Percentiles rank a stretch among this genome's conserved stretches.
Conservation (phyloP, 2,888 invertebrate genomes). For the Steinernema carpocapsae region DNA sequence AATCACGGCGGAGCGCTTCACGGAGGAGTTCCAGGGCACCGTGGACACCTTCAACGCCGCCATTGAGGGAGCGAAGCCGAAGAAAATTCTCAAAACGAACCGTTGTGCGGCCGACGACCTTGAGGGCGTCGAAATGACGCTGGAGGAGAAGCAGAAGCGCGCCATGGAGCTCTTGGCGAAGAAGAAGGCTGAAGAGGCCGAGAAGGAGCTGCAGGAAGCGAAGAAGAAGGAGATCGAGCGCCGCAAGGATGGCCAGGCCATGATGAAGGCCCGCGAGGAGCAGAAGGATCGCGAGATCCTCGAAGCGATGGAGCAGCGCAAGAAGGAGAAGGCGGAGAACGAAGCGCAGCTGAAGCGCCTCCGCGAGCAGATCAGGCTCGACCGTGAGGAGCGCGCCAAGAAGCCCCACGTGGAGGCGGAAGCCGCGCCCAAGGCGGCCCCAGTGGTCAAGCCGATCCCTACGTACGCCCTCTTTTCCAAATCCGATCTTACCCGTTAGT, state of each 20-base stretch:
- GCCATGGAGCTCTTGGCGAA: conserved; percentile 39
- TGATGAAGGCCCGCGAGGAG: conserved; percentile 41
- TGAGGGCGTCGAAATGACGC: background rate
- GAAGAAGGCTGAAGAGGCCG: conserved; percentile 40
- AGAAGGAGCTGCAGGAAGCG: conserved; percentile 43
- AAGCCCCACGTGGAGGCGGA: background rate
- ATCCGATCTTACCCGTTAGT: background rate
- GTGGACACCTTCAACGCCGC: conserved; percentile 23
- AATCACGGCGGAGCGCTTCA: conserved; percentile 36
- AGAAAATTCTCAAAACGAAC: conserved; percentile 14
- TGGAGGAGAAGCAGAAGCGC: conserved; percentile 39
- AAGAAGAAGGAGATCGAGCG: conserved; percentile 43
- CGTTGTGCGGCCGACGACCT: background rate
- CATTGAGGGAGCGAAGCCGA: conserved; percentile 37
- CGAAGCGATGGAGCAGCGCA: conserved; percentile 42
- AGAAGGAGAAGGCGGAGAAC: conserved; percentile 41
- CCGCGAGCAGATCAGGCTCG: conserved; percentile 42
- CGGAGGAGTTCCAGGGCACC: conserved; percentile 32
- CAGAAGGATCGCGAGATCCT: conserved; percentile 41
- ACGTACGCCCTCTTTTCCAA: conserved; percentile 34
- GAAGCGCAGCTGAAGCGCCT: conserved; percentile 38
- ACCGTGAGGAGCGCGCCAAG: conserved; percentile 42
- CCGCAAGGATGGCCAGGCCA: conserved; percentile 41
- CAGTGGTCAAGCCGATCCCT: conserved; percentile 39
- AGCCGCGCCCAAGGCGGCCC: conserved; percentile 5